Conservation (phyloP, 2,888 invertebrate species). For the Eugnorisma glareosa region DNA sequence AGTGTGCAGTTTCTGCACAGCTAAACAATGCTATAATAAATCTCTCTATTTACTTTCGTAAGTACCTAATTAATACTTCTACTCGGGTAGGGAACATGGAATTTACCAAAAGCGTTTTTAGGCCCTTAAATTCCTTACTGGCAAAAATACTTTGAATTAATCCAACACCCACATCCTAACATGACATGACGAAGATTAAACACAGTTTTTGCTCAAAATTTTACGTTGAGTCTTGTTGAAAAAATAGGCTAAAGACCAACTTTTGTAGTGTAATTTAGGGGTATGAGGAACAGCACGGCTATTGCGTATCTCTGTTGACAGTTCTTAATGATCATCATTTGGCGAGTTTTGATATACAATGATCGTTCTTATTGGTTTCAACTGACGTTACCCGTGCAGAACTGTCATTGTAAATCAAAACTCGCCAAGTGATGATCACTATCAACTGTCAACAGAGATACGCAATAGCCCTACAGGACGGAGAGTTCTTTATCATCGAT, state of each 20-base stretch:
- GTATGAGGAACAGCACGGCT: too few relatives aligned
- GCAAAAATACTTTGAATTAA: slow-evolving; percentile 26
- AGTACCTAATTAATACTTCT: not conserved
- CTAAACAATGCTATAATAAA: not conserved
- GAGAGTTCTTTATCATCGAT: not conserved
- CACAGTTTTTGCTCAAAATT: slow-evolving; percentile 8
- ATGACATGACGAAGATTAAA: slow-evolving; percentile 41
- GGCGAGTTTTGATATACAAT: too few relatives aligned
- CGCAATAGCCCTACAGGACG: too few relatives aligned
- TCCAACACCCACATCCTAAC: slow-evolving; percentile 22
- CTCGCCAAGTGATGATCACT: too few relatives aligned
- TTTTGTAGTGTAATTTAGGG: not conserved
- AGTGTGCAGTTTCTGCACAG: not conserved
- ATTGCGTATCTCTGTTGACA: too few relatives aligned
- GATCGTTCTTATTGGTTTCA: too few relatives aligned
- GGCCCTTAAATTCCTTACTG: slow-evolving; percentile 23
- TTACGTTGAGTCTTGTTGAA: not conserved
- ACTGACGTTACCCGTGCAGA: too few relatives aligned
- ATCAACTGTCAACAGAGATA: too few relatives aligned
- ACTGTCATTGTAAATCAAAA: too few relatives aligned
- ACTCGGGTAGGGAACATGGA: not conserved
- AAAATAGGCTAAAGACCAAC: not conserved
- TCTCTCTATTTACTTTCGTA: not conserved
- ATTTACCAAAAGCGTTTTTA: slow-evolving; percentile 15
- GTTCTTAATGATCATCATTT: too few relatives aligned